These are phyloP conservation scores for Alcedo atthis DNA, from an alignment of 2,797 vertebrate genomes.

Conservation along the genomic window DNA sequence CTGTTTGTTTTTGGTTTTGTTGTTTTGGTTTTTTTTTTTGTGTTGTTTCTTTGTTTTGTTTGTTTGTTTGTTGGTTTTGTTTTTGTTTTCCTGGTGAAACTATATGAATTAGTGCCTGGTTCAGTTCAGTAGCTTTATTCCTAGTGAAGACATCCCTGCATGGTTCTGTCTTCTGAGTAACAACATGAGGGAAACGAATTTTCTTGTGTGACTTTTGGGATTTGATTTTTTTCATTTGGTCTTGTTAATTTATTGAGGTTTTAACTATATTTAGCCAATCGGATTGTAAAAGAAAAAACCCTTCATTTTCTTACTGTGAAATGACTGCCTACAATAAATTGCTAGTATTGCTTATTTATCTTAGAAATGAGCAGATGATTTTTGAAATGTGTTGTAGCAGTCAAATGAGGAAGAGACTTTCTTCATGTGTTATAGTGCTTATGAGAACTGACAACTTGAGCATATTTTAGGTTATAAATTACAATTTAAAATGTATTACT, in stretches of 20 bases:
- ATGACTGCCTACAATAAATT: background rate
- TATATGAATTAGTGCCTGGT: background rate
- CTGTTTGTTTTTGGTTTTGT: fast-evolving
- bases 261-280: background rate
- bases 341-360: background rate
- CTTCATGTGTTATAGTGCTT: background rate
- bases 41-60: too few relatives aligned
- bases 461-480: background rate
- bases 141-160: background rate
- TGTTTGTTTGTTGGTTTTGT: too few relatives aligned
- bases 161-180: background rate
- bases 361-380: background rate
- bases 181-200: background rate
- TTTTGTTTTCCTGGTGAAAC: too few relatives aligned
- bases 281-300: background rate
- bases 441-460: background rate
- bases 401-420: background rate
- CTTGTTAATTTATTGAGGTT: background rate
- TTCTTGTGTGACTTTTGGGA: background rate
- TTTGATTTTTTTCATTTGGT: background rate
- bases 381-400: background rate
- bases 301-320: background rate
- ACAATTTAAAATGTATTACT: background rate
- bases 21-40: too few relatives aligned
- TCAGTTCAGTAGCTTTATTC: background rate